These are phyloP conservation scores for Characodon lateralis DNA, from an alignment of 2,797 vertebrate genomes.

Conservation along the genomic window DNA sequence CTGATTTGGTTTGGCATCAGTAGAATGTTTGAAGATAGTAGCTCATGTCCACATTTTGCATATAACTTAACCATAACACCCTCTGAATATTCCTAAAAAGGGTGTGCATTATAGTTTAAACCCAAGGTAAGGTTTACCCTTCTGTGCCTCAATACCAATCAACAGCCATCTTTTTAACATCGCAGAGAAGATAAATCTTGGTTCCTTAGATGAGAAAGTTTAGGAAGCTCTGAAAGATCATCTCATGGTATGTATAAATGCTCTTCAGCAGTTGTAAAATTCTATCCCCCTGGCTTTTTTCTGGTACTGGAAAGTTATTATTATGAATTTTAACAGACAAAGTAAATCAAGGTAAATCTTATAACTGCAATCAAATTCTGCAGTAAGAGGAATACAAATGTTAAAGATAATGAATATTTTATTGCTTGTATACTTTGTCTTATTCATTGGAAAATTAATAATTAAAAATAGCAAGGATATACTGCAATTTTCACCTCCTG, in stretches of 20 bases:
- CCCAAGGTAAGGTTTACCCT: not conserved
- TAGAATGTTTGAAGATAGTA: too few relatives aligned
- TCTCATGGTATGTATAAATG: too few relatives aligned
- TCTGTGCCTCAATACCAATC: too few relatives aligned
- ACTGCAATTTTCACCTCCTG: too few relatives aligned
- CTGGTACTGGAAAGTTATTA: not conserved
- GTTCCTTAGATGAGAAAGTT: not conserved
- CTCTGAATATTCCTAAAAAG: not conserved
- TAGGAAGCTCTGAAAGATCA: not conserved
- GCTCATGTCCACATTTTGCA: too few relatives aligned
- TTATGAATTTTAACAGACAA: not conserved
- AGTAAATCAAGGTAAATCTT: not conserved
- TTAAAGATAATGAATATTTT: not conserved
- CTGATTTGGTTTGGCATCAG: too few relatives aligned
- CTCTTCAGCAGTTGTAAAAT: not conserved
- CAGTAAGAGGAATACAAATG: not conserved
- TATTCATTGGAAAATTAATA: not conserved
- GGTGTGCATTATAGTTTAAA: not conserved
- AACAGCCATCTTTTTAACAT: not conserved
- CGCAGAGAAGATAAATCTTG: too few relatives aligned
- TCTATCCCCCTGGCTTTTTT: not conserved
- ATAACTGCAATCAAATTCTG: not conserved
- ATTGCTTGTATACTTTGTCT: not conserved
- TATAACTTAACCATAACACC: too few relatives aligned
- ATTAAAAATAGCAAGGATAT: conserved; percentile 5